Base-by-base conservation (phyloP, 2,888 invertebrate species). In the Cerceris rybyensis region DNA sequence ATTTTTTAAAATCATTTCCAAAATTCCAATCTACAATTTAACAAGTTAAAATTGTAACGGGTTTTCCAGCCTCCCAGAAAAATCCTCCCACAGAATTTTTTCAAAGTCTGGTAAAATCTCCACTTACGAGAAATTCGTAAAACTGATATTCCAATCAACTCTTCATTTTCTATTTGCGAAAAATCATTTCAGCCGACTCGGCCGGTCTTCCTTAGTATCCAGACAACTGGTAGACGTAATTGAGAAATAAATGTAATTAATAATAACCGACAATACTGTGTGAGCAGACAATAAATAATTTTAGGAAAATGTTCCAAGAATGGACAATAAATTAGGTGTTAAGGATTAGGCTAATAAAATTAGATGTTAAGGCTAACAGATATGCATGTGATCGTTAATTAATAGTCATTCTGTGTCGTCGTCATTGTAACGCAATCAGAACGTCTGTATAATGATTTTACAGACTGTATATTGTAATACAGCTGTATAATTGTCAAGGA, bases 211-310 rank as follows among this genome's bases (percentile, higher is more conserved):
- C 91, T 91, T 91, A 91, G 91, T 89, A 89, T 91, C 91, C 91
- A 91, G 91, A 81, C 91, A 91, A 91, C 91, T 88, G 71, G 83
- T 88, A 88, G 84, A 79, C 78, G 82, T 85, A 85, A 81, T 64
- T 72, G 75, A 85, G 78, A 81, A 82, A 76, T 80, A 83, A 82
- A 80, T 74, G 70, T 87, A 85, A 67, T 79, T 88, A 90, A 89
- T 88, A 88, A 88, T 91, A 91, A 89, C 90, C 88, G 91, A 91
- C 91, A 91, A 91, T 91, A 91, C 91, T 91, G 91, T 91, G 91
- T 91, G 91, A 91, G 80, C 91, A 91, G 91, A 91, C 91, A 91
- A 91, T 91, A 91, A 90, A 89, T 91, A 91, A 82, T 80, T 59
- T 87, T 91, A 91, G 87, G 88, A 82, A 28, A 88, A 90, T 87